Evolutionary conservation across 2,113 vertebrate species (phyloP).

Genomic region (Macrotis lagotis): DNA sequence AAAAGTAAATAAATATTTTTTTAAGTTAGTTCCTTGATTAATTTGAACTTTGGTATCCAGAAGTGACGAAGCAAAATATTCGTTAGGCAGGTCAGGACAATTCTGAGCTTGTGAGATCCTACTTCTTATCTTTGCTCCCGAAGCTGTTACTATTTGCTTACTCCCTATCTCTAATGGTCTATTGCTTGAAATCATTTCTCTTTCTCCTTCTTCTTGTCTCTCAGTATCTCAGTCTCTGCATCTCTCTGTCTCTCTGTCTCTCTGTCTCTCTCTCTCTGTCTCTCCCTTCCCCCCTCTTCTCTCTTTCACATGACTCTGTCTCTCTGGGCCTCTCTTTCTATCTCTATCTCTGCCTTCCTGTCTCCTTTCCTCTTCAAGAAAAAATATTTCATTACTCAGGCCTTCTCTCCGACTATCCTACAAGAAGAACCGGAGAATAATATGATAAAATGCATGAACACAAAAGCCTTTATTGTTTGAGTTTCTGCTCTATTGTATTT

Average conservation of each 20-base stretch:
- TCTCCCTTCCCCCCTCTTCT: too few relatives aligned
- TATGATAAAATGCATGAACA: not conserved
- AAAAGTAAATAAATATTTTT: not conserved
- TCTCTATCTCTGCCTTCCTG: too few relatives aligned
- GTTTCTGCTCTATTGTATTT: slow-evolving; percentile 13
- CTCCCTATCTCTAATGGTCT: not conserved
- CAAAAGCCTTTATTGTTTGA: slow-evolving; percentile 47
- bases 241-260: too few relatives aligned
- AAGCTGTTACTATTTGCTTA: not conserved
- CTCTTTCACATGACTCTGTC: too few relatives aligned
- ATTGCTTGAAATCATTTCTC: not conserved
- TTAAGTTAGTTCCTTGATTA: not conserved
- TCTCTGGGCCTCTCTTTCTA: not conserved
- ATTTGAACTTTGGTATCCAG: not conserved
- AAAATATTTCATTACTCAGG: slow-evolving; percentile 33
- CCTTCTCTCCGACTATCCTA: slow-evolving; percentile 15
- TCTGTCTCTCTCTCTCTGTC: too few relatives aligned
- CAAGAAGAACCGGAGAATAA: not conserved
- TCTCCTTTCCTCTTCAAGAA: not conserved
- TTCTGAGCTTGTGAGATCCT: not conserved
- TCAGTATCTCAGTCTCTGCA: not conserved
- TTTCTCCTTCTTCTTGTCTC: not conserved
- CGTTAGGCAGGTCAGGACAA: not conserved
- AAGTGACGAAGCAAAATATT: not conserved
- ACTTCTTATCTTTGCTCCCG: not conserved